Conservation (phyloP, 2,797 vertebrate species). For the Hylomyscus alleni region DNA sequence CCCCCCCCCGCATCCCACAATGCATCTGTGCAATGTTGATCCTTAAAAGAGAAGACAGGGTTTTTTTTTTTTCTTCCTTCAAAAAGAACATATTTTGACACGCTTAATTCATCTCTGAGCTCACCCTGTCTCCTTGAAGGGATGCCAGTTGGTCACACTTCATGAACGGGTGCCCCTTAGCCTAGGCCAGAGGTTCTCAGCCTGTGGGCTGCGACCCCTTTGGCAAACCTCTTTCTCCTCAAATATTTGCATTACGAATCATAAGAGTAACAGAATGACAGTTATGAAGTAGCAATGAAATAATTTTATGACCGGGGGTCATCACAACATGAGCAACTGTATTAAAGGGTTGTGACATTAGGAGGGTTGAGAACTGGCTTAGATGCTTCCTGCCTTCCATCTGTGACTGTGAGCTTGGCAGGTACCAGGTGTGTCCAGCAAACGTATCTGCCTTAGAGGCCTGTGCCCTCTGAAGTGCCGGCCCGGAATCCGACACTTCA, state of each 20-base stretch:
- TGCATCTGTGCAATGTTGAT: not conserved
- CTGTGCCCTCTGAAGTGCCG: constrained; percentile 75
- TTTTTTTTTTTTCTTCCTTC: not conserved
- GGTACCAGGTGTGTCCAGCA: constrained; percentile 75
- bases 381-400: constrained; percentile 45
- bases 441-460: constrained; percentile 73
- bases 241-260: not conserved
- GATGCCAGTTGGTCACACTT: not conserved
- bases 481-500: constrained; percentile 81
- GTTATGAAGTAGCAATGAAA: not conserved
- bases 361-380: not conserved
- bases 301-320: not conserved
- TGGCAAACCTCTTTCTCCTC: not conserved
- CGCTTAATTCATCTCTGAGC: not conserved
- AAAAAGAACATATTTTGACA: not conserved
- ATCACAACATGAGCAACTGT: too few relatives aligned
- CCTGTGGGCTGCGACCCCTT: not conserved
- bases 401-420: constrained; percentile 66
- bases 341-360: not conserved
- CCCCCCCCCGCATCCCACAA: not conserved
- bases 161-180: not conserved
- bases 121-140: not conserved
- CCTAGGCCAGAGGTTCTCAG: not conserved
- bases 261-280: not conserved
- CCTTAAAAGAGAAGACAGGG: not conserved